These are phyloP conservation scores for Tenualosa ilisha DNA, from an alignment of 2,797 vertebrate genomes.

Conservation along the genomic window DNA sequence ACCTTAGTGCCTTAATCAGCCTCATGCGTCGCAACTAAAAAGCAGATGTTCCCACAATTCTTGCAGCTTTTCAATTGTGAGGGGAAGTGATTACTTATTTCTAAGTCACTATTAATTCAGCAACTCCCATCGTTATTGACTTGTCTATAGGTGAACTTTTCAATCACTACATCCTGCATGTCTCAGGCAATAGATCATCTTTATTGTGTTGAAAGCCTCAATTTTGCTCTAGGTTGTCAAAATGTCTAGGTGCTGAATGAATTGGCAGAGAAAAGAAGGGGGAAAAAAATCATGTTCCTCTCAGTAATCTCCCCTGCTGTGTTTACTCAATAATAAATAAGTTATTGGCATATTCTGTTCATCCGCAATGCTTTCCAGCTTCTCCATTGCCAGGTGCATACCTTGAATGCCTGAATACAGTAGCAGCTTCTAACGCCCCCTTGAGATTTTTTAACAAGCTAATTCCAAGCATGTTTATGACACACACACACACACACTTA, in stretches of 20 bases:
- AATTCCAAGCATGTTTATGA: constrained; percentile 11
- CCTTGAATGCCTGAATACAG: not conserved
- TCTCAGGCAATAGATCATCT: not conserved
- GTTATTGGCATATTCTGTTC: not conserved
- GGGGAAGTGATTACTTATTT: not conserved
- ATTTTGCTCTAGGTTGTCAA: not conserved
- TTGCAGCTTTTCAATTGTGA: not conserved
- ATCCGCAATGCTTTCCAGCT: not conserved
- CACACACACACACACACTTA: not conserved
- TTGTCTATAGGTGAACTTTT: not conserved
- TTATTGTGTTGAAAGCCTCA: not conserved
- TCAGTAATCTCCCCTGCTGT: not conserved
- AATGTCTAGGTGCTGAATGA: not conserved
- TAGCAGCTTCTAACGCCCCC: not conserved
- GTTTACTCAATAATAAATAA: not conserved
- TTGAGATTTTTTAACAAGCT: constrained; percentile 13
- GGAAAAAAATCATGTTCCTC: not conserved
- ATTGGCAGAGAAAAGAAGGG: not conserved
- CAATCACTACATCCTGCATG: not conserved
- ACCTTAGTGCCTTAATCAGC: not conserved
- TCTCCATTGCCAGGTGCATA: not conserved
- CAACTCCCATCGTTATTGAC: not conserved
- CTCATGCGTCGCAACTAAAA: not conserved
- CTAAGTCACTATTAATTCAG: not conserved
- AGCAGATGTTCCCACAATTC: not conserved